phyloP scores from a whole-genome alignment of 2,113 vertebrate genomes.

The Pollimyrus isidori region DNA sequence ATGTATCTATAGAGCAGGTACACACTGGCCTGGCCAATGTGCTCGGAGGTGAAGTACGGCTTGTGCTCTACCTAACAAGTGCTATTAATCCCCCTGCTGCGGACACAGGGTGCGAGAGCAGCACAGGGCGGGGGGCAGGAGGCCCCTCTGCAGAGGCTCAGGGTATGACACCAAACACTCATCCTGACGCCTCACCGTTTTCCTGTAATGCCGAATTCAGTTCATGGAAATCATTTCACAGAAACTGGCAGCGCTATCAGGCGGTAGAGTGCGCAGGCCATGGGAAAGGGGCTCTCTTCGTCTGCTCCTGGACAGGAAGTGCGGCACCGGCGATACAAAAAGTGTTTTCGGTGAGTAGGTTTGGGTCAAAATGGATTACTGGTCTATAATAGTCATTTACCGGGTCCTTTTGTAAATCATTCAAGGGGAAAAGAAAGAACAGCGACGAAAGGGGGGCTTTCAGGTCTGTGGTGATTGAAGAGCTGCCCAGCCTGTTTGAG shows the following conservation, averaged over 20 bases:
- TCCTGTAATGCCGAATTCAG: neutral
- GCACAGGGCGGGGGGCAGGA: neutral
- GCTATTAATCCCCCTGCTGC: neutral
- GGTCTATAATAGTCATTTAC: neutral
- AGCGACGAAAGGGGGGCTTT: neutral
- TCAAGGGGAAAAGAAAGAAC: neutral
- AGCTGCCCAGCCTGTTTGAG: neutral
- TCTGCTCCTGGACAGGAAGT: neutral
- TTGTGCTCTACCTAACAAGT: neutral
- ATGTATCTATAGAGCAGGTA: neutral
- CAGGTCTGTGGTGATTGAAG: constrained; percentile 1
- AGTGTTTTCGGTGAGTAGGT: neutral
- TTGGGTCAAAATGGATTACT: neutral
- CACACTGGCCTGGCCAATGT: neutral
- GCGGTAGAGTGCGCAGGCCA: neutral
- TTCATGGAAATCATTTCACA: neutral
- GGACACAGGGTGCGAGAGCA: neutral
- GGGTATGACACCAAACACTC: neutral
- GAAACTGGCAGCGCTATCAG: neutral
- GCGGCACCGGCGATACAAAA: neutral
- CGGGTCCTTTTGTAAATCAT: constrained; percentile 4
- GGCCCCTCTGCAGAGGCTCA: neutral
- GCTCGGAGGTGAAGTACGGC: neutral
- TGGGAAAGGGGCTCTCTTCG: neutral
- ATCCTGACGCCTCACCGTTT: neutral